These are phyloP conservation scores for mouse (Mus musculus) DNA, from an alignment of 2,113 vertebrate species.

Conservation along the genomic window GRCm39 chr17:47566501-47567000, in stretches of 20 bases:
- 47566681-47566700: no score
- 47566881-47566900: not conserved
- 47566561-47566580: not conserved
- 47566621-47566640: not conserved
- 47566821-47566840: not conserved
- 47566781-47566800: not conserved
- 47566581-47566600: not conserved
- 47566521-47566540: not conserved
- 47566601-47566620: not conserved
- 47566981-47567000: not conserved
- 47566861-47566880: not conserved
- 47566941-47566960: not conserved
- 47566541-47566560: not conserved
- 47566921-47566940: not conserved
- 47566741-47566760: not conserved
- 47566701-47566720: not conserved
- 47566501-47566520: not conserved
- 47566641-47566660: not conserved
- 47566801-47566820: not conserved
- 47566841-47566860: not conserved
- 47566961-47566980: not conserved
- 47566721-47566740: not conserved
- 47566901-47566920: not conserved
- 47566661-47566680: not conserved
- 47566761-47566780: not conserved